Evolutionary conservation across 2,888 invertebrate species (phyloP).

Genomic region (Seladonia tumulorum): DNA sequence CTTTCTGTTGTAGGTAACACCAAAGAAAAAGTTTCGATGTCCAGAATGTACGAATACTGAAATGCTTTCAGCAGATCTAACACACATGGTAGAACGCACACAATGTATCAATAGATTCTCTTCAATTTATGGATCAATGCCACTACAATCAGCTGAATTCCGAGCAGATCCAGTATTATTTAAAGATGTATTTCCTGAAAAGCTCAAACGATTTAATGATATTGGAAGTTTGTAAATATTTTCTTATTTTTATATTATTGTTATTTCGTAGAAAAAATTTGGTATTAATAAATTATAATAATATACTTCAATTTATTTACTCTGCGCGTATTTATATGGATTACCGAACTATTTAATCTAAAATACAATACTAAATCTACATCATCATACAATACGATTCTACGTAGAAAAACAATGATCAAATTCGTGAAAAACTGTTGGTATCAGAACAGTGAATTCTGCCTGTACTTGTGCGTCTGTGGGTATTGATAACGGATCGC

Average conservation of each 20-base stretch:
- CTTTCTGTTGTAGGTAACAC: conserved; percentile 89
- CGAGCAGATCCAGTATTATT: conserved; percentile 97
- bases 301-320: not conserved
- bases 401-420: not conserved
- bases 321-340: too few species aligned
- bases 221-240: conserved; percentile 92
- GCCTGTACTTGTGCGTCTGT: too few species aligned
- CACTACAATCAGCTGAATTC: conserved; percentile 95
- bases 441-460: too few species aligned
- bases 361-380: not conserved
- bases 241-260: not conserved
- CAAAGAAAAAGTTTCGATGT: conserved; percentile 98
- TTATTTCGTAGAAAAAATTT: not conserved
- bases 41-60: conserved; percentile 97
- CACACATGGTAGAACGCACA: conserved; percentile 96
- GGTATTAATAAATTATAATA: conserved; percentile 6
- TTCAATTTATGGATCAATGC: conserved; percentile 93
- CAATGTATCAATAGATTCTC: conserved; percentile 93
- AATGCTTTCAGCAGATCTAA: conserved; percentile 96
- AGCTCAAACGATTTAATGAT: conserved; percentile 94
- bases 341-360: not conserved
- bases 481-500: too few species aligned
- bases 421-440: too few species aligned
- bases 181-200: conserved; percentile 93
- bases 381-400: not conserved